Evolutionary conservation across 2,888 invertebrate genomes (phyloP), one percentile per base, ranked within the genome.

Genomic region (Tetramorium bicarinatum): DNA sequence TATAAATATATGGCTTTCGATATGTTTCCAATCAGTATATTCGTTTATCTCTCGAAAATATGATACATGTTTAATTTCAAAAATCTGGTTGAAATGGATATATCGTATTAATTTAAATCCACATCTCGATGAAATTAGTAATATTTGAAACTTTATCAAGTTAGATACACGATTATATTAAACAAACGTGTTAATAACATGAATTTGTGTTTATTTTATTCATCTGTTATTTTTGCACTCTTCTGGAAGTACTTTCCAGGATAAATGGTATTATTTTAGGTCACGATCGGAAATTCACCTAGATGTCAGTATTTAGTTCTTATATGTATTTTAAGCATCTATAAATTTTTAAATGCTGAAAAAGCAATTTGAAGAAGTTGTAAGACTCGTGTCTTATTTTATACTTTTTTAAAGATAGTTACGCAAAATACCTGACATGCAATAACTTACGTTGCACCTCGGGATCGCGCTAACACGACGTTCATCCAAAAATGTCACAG

Each of bases 401-500:
- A 15, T 44, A 2, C 21, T 25, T 64, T 75, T 75, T 47, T 47
- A 2, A 47, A 62, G 29, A 29, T 47, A 44, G 25, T 47, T 62
- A 64, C 34, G 66, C 38, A 38, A 76, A 75, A 21, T 64, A 21
- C 49, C 38, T 18, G 49, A 49, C 38, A 71, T 54, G 72, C 44
- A 74, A 74, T 80, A 80, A 80, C 74, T 80, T 74, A 59, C 13
- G 34, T 72, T 72, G 44, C 47, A 80, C 34, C 59, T 80, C 59
- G 25, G 67, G 41, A 67, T n/a, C 52, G 69, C 25, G 77, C 77
- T 79, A 80, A 80, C 74, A 18, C 38, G 79, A 80, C 71, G 74
- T 80, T 80, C 59, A 72, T 72, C 47, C 47, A 59, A 74, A 80
- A 80, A 74, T 38, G 79, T 80, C 79, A 77, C 71, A 59, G 79